phyloP scores from a whole-genome alignment of 2,113 vertebrate genomes.

The Himantopus leucocephalus region DNA sequence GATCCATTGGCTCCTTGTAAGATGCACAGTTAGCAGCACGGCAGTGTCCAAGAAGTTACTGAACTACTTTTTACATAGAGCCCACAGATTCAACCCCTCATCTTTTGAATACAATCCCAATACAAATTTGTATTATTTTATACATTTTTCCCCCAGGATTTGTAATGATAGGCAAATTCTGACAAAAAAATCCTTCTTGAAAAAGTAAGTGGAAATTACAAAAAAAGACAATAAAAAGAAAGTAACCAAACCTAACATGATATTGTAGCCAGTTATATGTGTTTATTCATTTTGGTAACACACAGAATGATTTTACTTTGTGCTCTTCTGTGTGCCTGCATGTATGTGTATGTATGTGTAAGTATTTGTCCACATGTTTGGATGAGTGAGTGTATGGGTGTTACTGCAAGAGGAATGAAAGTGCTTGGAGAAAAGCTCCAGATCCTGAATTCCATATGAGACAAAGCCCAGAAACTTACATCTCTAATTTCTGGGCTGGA shows the following conservation, averaged over 20 bases:
- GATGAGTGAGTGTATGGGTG: background rate
- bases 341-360: background rate
- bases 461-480: background rate
- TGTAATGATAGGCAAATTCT: background rate
- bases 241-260: background rate
- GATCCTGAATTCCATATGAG: background rate
- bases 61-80: background rate
- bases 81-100: background rate
- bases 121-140: background rate
- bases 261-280: background rate
- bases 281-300: background rate
- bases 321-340: background rate
- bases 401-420: background rate
- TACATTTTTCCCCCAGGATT: background rate
- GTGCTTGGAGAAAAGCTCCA: background rate
- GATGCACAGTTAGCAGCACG: background rate
- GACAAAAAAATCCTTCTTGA: background rate
- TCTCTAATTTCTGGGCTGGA: background rate
- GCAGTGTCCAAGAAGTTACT: background rate
- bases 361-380: background rate
- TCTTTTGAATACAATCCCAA: background rate
- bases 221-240: background rate
- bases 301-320: background rate
- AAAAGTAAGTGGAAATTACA: background rate
- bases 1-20: background rate